Evolutionary conservation across 2,888 invertebrate species (phyloP).

Genomic region (Eupithecia pulchellata): DNA sequence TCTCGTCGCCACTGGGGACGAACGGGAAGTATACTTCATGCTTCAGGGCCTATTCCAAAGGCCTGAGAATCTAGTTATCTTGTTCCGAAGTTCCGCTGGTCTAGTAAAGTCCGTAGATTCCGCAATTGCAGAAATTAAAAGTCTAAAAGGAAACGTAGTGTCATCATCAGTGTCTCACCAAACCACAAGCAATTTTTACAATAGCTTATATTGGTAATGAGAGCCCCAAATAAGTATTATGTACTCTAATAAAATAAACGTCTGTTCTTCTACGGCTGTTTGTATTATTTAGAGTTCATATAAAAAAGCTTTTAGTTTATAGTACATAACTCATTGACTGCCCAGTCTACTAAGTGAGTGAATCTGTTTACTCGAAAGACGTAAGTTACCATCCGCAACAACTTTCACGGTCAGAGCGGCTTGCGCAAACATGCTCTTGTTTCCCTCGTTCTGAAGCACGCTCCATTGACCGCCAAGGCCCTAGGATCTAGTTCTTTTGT

Average conservation of each 20-base stretch:
- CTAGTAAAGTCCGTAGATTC: neutral
- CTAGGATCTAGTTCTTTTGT: constrained; percentile 34
- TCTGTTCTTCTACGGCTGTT: too few relatives aligned
- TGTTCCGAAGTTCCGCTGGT: neutral
- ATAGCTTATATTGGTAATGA: too few relatives aligned
- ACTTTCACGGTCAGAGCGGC: constrained; percentile 63
- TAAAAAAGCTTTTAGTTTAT: too few relatives aligned
- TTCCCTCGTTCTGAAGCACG: constrained; percentile 51
- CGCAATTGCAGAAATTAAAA: neutral
- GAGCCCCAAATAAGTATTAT: too few relatives aligned
- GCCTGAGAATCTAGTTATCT: constrained; percentile 39
- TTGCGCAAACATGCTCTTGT: constrained; percentile 56
- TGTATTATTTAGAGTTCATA: too few relatives aligned
- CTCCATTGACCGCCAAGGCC: constrained; percentile 54
- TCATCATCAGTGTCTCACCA: too few relatives aligned
- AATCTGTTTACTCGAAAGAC: neutral
- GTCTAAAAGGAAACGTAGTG: neutral
- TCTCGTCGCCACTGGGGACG: too few relatives aligned
- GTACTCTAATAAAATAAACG: too few relatives aligned
- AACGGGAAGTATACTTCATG: too few relatives aligned
- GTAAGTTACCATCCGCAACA: constrained; percentile 36
- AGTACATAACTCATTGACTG: neutral
- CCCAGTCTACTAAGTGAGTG: neutral
- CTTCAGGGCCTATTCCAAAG: constrained; percentile 48
- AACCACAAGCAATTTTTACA: too few relatives aligned